phyloP scores from a whole-genome alignment of 2,888 invertebrate genomes.

The Orgyia antiqua region DNA sequence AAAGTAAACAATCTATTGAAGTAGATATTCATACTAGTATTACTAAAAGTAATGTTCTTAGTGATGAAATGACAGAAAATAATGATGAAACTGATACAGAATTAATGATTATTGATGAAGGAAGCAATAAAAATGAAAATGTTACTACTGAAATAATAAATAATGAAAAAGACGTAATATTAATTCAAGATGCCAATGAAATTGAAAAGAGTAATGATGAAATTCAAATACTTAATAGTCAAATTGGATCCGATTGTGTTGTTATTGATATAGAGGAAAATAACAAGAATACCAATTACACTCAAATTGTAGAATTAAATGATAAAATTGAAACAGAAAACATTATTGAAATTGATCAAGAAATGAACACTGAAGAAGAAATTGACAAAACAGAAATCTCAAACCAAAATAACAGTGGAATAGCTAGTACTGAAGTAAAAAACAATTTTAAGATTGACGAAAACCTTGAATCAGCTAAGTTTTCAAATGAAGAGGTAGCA shows the following conservation, averaged over 20 bases:
- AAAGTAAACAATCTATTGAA: constrained; percentile 26
- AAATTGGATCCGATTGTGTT: no score
- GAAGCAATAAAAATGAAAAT: background rate
- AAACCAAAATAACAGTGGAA: background rate
- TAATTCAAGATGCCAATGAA: constrained; percentile 1
- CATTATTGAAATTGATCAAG: background rate
- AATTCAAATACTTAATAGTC: no score
- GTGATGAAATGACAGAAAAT: constrained; percentile 20
- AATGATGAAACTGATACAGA: background rate
- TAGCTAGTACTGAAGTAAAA: no score
- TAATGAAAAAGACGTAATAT: constrained; percentile 5
- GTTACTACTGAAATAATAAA: constrained; percentile 6
- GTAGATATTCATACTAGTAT: constrained; percentile 30
- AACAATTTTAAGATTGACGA: background rate
- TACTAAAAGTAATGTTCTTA: constrained; percentile 3
- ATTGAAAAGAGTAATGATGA: no score
- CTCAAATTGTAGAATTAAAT: no score
- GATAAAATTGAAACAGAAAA: no score
- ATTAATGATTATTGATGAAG: background rate
- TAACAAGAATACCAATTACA: no score
- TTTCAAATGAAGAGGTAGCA: background rate
- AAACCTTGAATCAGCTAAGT: background rate
- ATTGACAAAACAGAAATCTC: background rate
- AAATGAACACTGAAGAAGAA: background rate
- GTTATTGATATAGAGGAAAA: no score